Conservation (phyloP, 30 jellyfish, hydroid and myxozoan genomes). For the Turritopsis rubra region DNA sequence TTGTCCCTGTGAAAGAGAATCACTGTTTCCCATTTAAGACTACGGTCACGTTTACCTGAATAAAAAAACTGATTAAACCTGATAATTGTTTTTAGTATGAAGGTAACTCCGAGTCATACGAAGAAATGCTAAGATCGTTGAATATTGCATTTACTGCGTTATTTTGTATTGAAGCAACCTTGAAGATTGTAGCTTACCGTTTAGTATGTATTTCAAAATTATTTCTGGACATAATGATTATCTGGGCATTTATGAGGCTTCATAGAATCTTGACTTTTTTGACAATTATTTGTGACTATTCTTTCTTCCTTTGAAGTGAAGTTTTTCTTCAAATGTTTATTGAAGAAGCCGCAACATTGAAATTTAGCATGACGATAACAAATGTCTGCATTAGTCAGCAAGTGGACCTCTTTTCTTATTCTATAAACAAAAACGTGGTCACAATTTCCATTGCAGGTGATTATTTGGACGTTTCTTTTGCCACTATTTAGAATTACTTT, state of each 20-base stretch:
- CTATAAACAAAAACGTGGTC: too few relatives aligned
- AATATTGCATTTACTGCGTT: slow-evolving; percentile 76
- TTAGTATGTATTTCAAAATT: slow-evolving; percentile 36
- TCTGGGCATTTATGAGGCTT: background rate
- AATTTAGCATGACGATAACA: too few relatives aligned
- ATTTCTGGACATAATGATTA: background rate
- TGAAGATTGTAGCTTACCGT: slow-evolving; percentile 85
- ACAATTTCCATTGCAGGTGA: too few relatives aligned
- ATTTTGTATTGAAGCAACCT: slow-evolving; percentile 80
- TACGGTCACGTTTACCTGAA: background rate
- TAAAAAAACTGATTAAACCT: background rate
- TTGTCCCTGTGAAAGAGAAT: too few relatives aligned
- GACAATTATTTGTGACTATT: background rate
- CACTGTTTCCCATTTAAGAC: background rate
- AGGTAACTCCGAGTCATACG: slow-evolving; percentile 52
- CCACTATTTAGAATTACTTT: slow-evolving; percentile 74
- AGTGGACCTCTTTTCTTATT: too few relatives aligned
- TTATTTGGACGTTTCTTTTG: too few relatives aligned
- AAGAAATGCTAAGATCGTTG: slow-evolving; percentile 48
- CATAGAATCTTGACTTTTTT: background rate
- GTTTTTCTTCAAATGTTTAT: too few relatives aligned
- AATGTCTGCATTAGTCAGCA: too few relatives aligned
- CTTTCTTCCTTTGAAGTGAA: background rate
- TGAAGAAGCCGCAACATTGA: too few relatives aligned
- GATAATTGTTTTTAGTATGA: slow-evolving; percentile 48